phyloP scores from a whole-genome alignment of 2,113 vertebrate genomes.

The Oriolus oriolus region DNA sequence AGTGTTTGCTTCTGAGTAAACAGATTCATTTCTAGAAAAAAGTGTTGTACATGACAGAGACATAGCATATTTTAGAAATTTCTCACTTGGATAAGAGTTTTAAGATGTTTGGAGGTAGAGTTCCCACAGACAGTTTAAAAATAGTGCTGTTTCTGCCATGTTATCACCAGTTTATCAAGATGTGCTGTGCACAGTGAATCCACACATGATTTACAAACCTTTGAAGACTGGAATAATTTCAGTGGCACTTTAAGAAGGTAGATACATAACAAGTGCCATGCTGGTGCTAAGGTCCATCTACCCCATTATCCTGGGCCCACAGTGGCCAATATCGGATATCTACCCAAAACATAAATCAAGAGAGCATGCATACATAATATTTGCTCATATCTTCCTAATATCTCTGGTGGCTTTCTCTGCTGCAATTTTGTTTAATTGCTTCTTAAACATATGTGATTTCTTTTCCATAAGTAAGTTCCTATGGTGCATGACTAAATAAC shows the following conservation, averaged over 20 bases:
- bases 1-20: not conserved
- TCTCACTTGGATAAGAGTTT: not conserved
- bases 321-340: not conserved
- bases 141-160: not conserved
- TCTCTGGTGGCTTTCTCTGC: not conserved
- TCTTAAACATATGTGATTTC: not conserved
- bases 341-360: not conserved
- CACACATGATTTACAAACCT: fast-evolving
- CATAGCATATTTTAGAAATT: not conserved
- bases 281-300: not conserved
- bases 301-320: not conserved
- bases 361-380: not conserved
- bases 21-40: not conserved
- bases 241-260: not conserved
- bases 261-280: not conserved
- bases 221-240: not conserved
- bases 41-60: fast-evolving
- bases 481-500: not conserved
- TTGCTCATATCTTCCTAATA: not conserved
- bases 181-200: fast-evolving
- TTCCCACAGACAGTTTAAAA: not conserved
- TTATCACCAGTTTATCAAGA: not conserved
- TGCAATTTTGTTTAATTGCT: not conserved
- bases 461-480: not conserved
- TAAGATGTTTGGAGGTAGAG: not conserved